Evolutionary conservation across 1,140 invertebrate genomes (phyloP), one percentile per base, ranked within the genome.

Genomic region (Drosophila punjabiensis): DNA sequence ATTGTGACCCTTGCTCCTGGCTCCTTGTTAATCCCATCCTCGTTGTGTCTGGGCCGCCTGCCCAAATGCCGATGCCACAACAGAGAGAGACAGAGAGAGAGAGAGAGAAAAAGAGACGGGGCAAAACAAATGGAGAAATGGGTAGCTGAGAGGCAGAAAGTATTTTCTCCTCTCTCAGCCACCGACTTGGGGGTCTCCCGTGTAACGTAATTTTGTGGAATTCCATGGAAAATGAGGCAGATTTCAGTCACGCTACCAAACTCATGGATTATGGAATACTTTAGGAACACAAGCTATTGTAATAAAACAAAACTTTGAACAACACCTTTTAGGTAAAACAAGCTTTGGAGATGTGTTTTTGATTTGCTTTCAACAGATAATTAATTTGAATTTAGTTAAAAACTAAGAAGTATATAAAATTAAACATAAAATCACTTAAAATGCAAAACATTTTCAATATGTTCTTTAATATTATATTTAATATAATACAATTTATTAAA

Each of bases 171-270:
- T 24, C 39, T 56, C 55, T 56, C 55, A 11, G 55, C 55, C 35
- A 37, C 33, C 32, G 20, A 35, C n/a, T 32, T 5, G 33, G 14
- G 20, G 14, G 70, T 18, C 65, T 33, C 64, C 35, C 37, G 47
- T 78, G 74, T 66, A 76, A 84, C 67, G 81, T 83, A 84, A 84
- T 84, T 84, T 73, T 68, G 71, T 80, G 81, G 55, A 76, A 79
- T 73, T 83, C 65, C 81, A 76, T 28, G 64, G 81, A 67, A 85
- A 78, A 86, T 66, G 61, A 66, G 76, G 60, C 68, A 62, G 37
- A 76, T 77, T 61, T 70, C 43, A 55, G 61, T 79, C 64, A 77
- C 74, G 75, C 77, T 88, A 74, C 71, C 43, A 20, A 33, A 43
- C n/a, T 30, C 33, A 20, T 43, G 55, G 70, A 37, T 62, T 61